phyloP scores from a whole-genome alignment of 2,797 vertebrate genomes.

The Silurus lanzhouensis region DNA sequence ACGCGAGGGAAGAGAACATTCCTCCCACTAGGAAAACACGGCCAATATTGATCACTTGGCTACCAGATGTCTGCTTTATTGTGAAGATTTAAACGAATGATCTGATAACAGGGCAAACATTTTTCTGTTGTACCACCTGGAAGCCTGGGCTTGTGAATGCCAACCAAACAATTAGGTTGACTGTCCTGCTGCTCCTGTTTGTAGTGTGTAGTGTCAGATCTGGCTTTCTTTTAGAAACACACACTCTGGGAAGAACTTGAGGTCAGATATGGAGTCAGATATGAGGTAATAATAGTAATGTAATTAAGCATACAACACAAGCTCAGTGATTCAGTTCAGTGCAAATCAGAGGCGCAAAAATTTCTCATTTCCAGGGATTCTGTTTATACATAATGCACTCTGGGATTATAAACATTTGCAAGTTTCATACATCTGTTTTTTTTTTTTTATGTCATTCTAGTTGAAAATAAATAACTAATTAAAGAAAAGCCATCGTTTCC shows the following conservation, averaged over 20 bases:
- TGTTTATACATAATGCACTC: background rate
- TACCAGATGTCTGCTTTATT: background rate
- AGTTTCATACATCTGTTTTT: background rate
- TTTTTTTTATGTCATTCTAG: background rate
- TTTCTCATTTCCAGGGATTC: background rate
- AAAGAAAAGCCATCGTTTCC: background rate
- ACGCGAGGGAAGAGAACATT: background rate
- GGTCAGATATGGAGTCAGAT: no score
- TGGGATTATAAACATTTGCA: background rate
- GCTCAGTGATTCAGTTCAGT: background rate
- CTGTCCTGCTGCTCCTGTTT: background rate
- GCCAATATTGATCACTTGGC: background rate
- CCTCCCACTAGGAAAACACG: no score
- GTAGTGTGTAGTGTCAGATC: background rate
- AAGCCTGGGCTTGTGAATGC: background rate
- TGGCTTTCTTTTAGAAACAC: slow-evolving; percentile 1
- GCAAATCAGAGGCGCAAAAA: background rate
- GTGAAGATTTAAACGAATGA: background rate
- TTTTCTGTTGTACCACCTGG: background rate
- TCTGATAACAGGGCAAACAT: background rate
- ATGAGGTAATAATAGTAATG: background rate
- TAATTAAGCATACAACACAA: background rate
- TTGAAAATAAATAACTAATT: background rate
- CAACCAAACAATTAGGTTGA: background rate
- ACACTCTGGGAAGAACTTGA: background rate